phyloP scores from a whole-genome alignment of 2,797 vertebrate genomes.

The Liparis tanakae region DNA sequence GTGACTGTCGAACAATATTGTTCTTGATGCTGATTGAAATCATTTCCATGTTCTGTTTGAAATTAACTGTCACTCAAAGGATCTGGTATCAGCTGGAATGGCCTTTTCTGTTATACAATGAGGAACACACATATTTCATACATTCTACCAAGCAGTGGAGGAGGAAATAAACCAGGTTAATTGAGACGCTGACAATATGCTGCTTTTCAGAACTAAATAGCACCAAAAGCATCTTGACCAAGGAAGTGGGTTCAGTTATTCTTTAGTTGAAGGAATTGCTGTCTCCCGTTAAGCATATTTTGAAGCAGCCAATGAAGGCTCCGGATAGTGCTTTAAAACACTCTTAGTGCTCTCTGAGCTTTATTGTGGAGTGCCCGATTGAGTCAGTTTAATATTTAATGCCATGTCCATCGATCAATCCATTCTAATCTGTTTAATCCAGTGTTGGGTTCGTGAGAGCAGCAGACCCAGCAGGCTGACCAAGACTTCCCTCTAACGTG shows the following conservation, averaged over 20 bases:
- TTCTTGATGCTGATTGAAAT: neutral
- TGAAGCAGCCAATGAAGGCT: constrained; percentile 12
- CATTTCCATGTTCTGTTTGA: neutral
- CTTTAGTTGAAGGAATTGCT: neutral
- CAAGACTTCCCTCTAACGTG: no score
- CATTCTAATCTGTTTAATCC: no score
- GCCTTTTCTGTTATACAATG: neutral
- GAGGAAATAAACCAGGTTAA: constrained; percentile 1
- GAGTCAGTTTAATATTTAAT: constrained; percentile 23
- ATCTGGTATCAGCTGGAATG: neutral
- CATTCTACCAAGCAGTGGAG: no score
- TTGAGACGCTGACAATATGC: constrained; percentile 38
- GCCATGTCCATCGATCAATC: neutral
- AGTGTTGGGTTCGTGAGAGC: no score
- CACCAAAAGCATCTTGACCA: constrained; percentile 30
- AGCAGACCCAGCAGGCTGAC: no score
- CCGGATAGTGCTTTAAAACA: constrained; percentile 8
- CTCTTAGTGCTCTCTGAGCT: constrained; percentile 20
- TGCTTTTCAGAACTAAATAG: constrained; percentile 33
- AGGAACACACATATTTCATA: neutral
- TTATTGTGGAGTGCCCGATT: constrained; percentile 9
- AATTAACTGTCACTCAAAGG: neutral
- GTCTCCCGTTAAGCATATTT: constrained; percentile 4
- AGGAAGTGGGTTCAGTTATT: constrained; percentile 8
- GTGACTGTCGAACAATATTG: neutral